Evolutionary conservation across 2,888 invertebrate species (phyloP).

Genomic region (Copidosoma aretas): DNA sequence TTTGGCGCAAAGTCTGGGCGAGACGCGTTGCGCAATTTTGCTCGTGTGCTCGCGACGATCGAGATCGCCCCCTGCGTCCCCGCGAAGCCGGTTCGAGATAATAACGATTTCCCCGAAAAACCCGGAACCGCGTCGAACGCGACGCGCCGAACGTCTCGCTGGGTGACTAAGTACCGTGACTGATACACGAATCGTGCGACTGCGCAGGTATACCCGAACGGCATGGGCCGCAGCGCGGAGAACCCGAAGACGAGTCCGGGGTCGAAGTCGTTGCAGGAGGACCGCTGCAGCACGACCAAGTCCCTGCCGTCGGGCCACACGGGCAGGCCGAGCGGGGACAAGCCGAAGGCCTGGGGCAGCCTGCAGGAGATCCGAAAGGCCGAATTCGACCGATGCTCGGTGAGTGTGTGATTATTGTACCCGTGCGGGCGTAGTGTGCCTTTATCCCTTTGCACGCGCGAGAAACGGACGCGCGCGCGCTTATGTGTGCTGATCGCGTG

Average conservation of each 20-base stretch:
- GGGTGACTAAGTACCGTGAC: neutral
- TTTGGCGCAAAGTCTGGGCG: neutral
- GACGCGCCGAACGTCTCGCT: neutral
- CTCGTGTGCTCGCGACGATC: neutral
- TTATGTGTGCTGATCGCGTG: neutral
- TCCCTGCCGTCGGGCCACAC: slow-evolving; percentile 58
- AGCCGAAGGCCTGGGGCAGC: slow-evolving; percentile 67
- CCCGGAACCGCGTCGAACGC: too few relatives aligned
- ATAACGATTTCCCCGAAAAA: neutral
- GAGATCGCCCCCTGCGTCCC: neutral
- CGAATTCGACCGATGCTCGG: slow-evolving; percentile 31
- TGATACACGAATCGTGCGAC: neutral
- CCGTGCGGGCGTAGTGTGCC: too few relatives aligned
- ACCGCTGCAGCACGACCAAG: slow-evolving; percentile 48
- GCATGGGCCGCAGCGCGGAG: slow-evolving; percentile 55
- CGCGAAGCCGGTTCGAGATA: neutral
- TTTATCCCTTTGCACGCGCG: neutral
- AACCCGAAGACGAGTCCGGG: slow-evolving; percentile 49
- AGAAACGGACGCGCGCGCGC: neutral
- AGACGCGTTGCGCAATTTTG: neutral
- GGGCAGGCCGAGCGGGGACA: slow-evolving; percentile 50
- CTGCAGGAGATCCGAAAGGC: slow-evolving; percentile 69
- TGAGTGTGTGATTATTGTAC: slow-evolving; percentile 19
- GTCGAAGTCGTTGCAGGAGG: slow-evolving; percentile 28
- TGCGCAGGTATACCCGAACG: slow-evolving; percentile 32